Evolutionary conservation across 2,797 vertebrate species (phyloP).

Genomic region (Odontamblyopus lacepedii): DNA sequence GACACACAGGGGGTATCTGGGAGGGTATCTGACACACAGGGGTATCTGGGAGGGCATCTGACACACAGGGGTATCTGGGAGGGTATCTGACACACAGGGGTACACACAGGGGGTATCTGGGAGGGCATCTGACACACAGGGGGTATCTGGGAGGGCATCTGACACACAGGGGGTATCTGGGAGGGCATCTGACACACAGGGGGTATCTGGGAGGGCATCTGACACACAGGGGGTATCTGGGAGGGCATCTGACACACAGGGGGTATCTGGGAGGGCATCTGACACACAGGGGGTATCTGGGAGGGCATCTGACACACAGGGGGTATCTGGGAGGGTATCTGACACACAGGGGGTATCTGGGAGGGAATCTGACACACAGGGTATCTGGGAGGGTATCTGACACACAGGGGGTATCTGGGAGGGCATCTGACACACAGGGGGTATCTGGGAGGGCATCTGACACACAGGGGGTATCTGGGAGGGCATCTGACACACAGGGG

Average conservation of each 20-base stretch:
- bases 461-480: background rate
- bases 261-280: too few species aligned
- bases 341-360: background rate
- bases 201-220: background rate
- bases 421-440: too few species aligned
- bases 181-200: background rate
- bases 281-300: too few species aligned
- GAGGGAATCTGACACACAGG: background rate
- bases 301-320: too few species aligned
- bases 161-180: too few species aligned
- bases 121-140: too few species aligned
- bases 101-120: background rate
- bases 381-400: too few species aligned
- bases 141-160: too few species aligned
- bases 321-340: too few species aligned
- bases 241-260: background rate
- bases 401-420: background rate
- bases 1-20: too few species aligned
- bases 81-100: too few species aligned
- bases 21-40: background rate
- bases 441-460: too few species aligned
- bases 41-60: background rate
- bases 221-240: background rate
- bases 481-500: background rate
- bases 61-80: background rate